Evolutionary conservation across 2,797 vertebrate genomes (phyloP), one percentile per base, ranked within the genome.

Genomic region (Dromococcyx pavoninus): DNA sequence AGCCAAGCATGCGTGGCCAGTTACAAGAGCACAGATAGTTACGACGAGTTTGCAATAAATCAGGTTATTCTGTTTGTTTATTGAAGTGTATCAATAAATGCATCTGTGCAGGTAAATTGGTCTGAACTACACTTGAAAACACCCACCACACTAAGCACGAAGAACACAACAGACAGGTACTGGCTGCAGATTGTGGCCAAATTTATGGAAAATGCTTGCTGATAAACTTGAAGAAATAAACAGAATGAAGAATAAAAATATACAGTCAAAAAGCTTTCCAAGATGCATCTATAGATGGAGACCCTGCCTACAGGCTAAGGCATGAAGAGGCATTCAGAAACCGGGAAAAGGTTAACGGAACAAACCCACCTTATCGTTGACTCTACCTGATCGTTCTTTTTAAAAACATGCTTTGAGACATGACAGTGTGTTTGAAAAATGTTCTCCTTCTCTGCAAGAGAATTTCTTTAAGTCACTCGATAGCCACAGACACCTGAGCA

Each of bases 141-240:
- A 91, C 22, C 39, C 44, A 60, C 39, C 61, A 39, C 2, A 0
- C 67, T 8, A 64, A 24, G 76, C 39, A 66, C 22, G 67, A 53
- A 32, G 43, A 61, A 91, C 91, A 76, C 60, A 93, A 87, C 64
- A 80, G 86, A 50, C 88, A 83, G 75, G 89, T 88, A 86, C 75
- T 62, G 53, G 73, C 39, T 79, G 88, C 62, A 60, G 73, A n/a
- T n/a, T n/a, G n/a, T n/a, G n/a, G n/a, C n/a, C 50, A 51, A 67
- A 80, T 86, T 44, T 41, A 83, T 39, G 58, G 54, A 78, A 88
- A 95, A 91, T 16, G 32, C 21, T 82, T 76, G 64, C 76, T 56
- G 80, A 67, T 41, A 78, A 92, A 83, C 54, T n/a, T 60, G 27
- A 12, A 11, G 33, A 9, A 41, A 56, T n/a, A 37, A 56, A 3